Evolutionary conservation across 2,797 vertebrate species (phyloP), one percentile per base, ranked within the genome.

Genomic region (Dipus sagitta): DNA sequence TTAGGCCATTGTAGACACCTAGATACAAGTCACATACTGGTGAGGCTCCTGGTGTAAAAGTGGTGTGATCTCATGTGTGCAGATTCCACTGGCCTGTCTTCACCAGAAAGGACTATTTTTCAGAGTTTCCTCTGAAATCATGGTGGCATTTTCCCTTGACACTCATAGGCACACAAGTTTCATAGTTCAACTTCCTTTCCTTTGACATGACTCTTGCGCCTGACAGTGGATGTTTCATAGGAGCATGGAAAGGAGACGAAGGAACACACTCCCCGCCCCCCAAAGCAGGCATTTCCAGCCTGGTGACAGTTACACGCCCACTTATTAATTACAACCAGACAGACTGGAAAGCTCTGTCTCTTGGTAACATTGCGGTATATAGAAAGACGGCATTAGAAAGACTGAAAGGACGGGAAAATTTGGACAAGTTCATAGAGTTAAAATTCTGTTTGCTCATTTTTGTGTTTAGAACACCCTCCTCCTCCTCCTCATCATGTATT

Each of bases 361-460:
- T 97, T 92, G 74, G 94, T 98, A 97, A 96, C 93, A 92, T 97
- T 96, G 86, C 85, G 96, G 95, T 97, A 97, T 96, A 97, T 96
- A 97, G 90, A 97, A 97, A 96, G 96, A 96, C 92, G 96, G 94
- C 91, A 84, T 95, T 94, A 97, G n/a, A n/a, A n/a, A n/a, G n/a
- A 97, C 96, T 88, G 86, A 97, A 95, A 97, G 94, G 92, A 91
- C 4, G 85, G 94, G 96, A 97, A 97, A 97, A 95, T 94, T 80
- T 94, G 92, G 94, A 97, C 96, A 97, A 60, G 76, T 97, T 97
- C 95, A 93, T 95, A 91, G 93, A 95, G 86, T 93, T 96, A 95
- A 96, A 96, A 96, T 90, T 86, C 60, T 85, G 54, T 81, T 84
- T 81, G 78, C 85, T 94, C 60, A 79, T 28, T 64, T 88, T 47